Evolutionary conservation across 2,113 vertebrate species (phyloP).

Genomic region (Sylvilagus bachmani): DNA sequence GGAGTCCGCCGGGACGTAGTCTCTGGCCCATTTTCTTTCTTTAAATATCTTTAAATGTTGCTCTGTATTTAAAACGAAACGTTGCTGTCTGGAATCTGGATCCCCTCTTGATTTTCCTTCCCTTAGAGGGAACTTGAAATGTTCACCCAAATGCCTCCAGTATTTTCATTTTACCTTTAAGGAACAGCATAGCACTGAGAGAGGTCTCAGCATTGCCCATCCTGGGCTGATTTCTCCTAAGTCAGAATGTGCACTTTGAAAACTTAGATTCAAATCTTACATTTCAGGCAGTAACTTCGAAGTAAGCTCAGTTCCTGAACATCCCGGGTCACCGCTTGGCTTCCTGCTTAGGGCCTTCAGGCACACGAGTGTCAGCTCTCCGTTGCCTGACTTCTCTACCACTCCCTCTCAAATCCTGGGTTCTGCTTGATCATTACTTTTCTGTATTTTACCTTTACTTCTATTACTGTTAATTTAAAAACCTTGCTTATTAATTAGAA

Average conservation of each 20-base stretch:
- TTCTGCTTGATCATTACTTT: neutral
- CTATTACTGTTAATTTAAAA: neutral
- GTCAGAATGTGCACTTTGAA: neutral
- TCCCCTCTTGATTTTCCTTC: neutral
- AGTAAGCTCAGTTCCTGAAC: neutral
- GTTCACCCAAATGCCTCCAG: neutral
- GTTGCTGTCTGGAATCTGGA: neutral
- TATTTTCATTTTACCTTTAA: constrained; percentile 3
- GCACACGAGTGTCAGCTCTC: neutral
- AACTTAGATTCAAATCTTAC: neutral
- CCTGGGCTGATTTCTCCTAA: neutral
- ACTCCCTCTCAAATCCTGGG: constrained; percentile 5
- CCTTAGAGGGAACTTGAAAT: neutral
- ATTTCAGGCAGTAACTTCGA: neutral
- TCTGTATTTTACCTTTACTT: neutral
- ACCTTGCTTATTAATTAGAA: neutral
- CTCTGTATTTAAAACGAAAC: constrained; percentile 16
- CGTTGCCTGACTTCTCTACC: neutral
- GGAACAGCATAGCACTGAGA: neutral
- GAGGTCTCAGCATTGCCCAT: neutral
- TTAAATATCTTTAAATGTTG: neutral
- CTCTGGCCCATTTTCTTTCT: neutral
- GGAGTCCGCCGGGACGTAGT: neutral
- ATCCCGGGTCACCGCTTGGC: neutral
- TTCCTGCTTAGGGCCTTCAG: neutral